Conservation (phyloP, 2,888 invertebrate genomes). For the Cosmorhoe ocellata region DNA sequence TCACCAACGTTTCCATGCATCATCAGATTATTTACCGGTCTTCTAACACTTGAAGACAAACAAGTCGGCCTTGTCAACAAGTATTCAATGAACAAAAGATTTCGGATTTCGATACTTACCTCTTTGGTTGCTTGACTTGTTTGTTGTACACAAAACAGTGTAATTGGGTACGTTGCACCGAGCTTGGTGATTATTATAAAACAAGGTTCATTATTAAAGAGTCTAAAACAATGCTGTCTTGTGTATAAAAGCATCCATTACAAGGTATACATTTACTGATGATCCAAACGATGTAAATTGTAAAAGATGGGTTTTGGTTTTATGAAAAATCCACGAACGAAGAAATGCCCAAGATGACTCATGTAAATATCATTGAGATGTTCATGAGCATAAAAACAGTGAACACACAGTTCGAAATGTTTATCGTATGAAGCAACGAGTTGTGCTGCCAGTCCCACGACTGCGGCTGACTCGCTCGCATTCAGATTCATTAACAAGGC, state of each 20-base stretch:
- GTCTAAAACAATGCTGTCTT: no score
- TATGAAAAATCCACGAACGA: background rate
- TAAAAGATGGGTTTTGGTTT: no score
- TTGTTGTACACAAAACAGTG: constrained; percentile 7
- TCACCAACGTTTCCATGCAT: constrained; percentile 42
- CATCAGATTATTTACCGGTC: constrained; percentile 44
- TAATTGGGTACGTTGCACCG: background rate
- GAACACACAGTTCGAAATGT: constrained; percentile 39
- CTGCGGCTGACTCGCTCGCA: constrained; percentile 47
- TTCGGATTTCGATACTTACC: background rate
- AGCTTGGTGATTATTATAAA: background rate
- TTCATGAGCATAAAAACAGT: constrained; percentile 22
- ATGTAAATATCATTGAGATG: background rate
- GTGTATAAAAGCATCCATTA: no score
- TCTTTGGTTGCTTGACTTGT: background rate
- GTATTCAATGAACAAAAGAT: constrained; percentile 18
- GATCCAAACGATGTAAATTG: no score
- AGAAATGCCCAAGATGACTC: background rate
- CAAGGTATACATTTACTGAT: no score
- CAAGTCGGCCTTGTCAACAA: constrained; percentile 21
- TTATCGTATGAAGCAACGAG: constrained; percentile 42
- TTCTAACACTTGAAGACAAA: constrained; percentile 10
- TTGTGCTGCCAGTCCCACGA: constrained; percentile 54
- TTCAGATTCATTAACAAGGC: constrained; percentile 75
- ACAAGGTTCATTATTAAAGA: no score